Evolutionary conservation across 2,888 invertebrate species (phyloP), one percentile per base, ranked within the genome.

Genomic region (Limenitis camilla): DNA sequence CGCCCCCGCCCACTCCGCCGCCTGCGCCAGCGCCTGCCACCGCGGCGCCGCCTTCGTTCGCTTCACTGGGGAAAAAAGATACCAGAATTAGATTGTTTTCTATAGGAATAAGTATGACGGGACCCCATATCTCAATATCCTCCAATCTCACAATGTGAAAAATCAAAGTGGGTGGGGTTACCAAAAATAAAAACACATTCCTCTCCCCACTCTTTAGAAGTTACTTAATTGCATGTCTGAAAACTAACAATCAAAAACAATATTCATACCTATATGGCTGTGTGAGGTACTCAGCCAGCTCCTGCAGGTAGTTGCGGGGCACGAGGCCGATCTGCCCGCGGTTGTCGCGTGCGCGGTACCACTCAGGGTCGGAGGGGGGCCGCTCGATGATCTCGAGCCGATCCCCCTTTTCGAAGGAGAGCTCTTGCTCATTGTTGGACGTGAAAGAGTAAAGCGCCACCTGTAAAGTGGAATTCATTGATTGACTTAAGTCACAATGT

Each of bases 351-450:
- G 99, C 99, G 75, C 95, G 94, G 90, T 94, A 97, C 99, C 99
- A 99, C 88, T 99, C 99, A 6, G 99, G 99, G 90, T 99, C 99
- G 58, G 97, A 95, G 5, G 94, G 92, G 6, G 99, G 98, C 73
- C 98, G 93, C 88, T 98, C 98, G 60, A 99, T 90, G 65, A 99
- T 96, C 86, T 98, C 98, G 63, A 99, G 88, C 46, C 96, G 91
- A 85, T 99, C 99, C 47, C 97, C 97, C 76, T 98, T 98, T 78
- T 97, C 96, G 81, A 98, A 99, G 62, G 96, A 96, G 64, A 99
- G 85, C 87, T 99, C 98, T 78, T 98, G 97, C 77, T 96, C 96
- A 81, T 96, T 96, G 81, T 96, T 96, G 28, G 97, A 95, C 60
- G 94, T 94, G 80, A 97, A 97, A 62, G 95, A 95, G 81, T 98